These are phyloP conservation scores for Saguinus midas DNA, from an alignment of 2,113 vertebrate species.

Conservation along the genomic window DNA sequence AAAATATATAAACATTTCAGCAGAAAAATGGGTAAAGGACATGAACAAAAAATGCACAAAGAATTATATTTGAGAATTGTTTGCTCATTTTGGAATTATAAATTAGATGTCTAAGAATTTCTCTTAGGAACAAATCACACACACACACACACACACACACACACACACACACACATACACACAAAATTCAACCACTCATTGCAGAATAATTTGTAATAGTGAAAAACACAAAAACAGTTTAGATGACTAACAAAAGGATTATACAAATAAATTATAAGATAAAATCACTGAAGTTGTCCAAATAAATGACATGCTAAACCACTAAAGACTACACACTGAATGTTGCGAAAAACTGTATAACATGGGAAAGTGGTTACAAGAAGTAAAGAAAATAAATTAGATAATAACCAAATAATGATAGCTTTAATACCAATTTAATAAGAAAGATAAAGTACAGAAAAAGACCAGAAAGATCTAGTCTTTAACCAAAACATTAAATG, in stretches of 20 bases:
- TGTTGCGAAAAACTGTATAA: background rate
- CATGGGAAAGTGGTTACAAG: background rate
- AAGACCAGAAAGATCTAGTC: background rate
- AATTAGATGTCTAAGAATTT: background rate
- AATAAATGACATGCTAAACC: background rate
- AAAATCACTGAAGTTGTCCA: background rate
- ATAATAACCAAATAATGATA: background rate
- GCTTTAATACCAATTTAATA: background rate
- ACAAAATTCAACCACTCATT: background rate
- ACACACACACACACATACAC: background rate
- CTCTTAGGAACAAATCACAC: background rate
- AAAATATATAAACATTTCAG: background rate
- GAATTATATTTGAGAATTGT: background rate
- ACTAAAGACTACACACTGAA: background rate
- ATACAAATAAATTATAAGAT: background rate
- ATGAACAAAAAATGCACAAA: background rate
- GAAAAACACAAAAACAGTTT: background rate
- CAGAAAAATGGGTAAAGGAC: background rate
- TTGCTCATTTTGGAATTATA: background rate
- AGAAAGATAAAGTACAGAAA: background rate
- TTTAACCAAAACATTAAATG: background rate
- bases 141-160: background rate
- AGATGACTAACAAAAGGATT: background rate
- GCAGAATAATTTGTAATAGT: background rate
- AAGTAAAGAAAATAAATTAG: background rate